Conservation (phyloP, 2,888 invertebrate genomes). For the Sericinus montela region DNA sequence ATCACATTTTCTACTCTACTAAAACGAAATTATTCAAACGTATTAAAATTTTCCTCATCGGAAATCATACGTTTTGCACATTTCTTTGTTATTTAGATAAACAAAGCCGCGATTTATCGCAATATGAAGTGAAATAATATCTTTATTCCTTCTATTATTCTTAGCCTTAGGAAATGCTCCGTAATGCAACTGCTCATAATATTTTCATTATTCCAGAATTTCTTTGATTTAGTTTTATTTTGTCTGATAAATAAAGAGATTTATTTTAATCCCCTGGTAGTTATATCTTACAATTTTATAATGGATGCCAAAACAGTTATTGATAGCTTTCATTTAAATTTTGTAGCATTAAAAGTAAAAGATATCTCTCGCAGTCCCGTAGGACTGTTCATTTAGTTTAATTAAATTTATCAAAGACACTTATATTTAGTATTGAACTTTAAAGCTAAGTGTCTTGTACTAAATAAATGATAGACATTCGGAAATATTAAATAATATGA, state of each 20-base stretch:
- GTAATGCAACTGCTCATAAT: constrained; percentile 12
- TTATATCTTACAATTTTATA: too few relatives aligned
- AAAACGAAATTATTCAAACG: too few relatives aligned
- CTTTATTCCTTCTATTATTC: constrained; percentile 11
- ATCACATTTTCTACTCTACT: neutral
- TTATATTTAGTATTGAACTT: too few relatives aligned
- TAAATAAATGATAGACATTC: too few relatives aligned
- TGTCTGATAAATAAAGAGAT: neutral
- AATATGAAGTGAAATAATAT: constrained; percentile 10
- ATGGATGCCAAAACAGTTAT: too few relatives aligned
- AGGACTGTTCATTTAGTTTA: too few relatives aligned
- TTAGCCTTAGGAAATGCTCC: constrained; percentile 5
- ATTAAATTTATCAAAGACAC: too few relatives aligned
- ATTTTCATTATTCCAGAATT: constrained; percentile 8
- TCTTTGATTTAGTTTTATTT: constrained; percentile 11
- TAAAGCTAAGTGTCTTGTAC: too few relatives aligned
- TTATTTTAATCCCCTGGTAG: neutral
- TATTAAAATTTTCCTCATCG: constrained; percentile 1
- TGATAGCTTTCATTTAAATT: too few relatives aligned
- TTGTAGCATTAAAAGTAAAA: too few relatives aligned
- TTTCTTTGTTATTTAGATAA: constrained; percentile 6
- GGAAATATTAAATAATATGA: too few relatives aligned
- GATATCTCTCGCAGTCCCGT: too few relatives aligned
- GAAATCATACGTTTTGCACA: neutral
- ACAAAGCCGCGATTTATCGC: constrained; percentile 1